Evolutionary conservation across 2,888 invertebrate species (phyloP).

Genomic region (Sepiola atlantica): DNA sequence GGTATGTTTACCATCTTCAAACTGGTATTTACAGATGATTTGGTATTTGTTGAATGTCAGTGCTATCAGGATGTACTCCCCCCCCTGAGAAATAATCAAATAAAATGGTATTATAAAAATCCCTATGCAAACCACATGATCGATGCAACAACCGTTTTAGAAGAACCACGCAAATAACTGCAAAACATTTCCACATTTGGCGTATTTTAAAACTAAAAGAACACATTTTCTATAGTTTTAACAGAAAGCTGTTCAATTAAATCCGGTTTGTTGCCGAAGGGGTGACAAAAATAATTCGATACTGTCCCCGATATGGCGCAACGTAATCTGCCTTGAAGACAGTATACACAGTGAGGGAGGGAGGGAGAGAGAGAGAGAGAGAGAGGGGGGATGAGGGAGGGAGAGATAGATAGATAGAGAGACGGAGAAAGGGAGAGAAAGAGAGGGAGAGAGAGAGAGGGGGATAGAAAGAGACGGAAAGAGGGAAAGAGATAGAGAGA

Average conservation of each 20-base stretch:
- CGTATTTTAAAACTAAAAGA: not conserved
- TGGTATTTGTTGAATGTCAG: not conserved
- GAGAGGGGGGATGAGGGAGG: too few species aligned
- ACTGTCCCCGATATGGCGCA: not conserved
- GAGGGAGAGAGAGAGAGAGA: too few species aligned
- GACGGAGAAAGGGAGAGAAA: too few species aligned
- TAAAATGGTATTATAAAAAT: not conserved
- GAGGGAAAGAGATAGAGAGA: too few species aligned
- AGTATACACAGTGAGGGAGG: too few species aligned
- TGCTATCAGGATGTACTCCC: not conserved
- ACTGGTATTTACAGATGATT: not conserved
- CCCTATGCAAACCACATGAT: not conserved
- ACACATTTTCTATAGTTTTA: not conserved
- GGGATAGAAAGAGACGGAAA: too few species aligned
- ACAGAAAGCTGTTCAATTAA: not conserved
- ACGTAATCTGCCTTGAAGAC: not conserved
- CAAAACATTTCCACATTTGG: not conserved
- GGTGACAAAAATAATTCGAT: not conserved
- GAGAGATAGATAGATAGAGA: too few species aligned
- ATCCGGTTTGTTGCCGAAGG: not conserved
- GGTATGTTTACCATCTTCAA: not conserved
- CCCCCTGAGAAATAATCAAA: not conserved
- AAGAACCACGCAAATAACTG: not conserved
- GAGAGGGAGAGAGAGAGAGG: too few species aligned
- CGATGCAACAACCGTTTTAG: not conserved